Conservation (phyloP, 2,888 invertebrate species). For the Polydrusus tereticollis region DNA sequence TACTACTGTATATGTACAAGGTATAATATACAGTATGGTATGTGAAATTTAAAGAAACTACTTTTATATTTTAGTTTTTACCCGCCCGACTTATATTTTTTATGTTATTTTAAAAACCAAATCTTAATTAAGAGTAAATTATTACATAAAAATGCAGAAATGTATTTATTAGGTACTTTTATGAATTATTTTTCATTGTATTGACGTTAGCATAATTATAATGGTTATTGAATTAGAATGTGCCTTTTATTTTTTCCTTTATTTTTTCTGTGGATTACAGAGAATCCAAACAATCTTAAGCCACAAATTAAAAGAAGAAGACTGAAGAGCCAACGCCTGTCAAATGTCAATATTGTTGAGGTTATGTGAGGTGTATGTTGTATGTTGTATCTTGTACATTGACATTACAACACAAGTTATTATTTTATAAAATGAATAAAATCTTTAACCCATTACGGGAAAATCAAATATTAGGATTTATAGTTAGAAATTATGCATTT, state of each 20-base stretch:
- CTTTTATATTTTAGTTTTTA: conserved; percentile 21
- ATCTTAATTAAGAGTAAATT: conserved; percentile 19
- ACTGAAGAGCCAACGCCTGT: not conserved
- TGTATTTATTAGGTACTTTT: conserved; percentile 2
- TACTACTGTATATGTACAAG: too few species aligned
- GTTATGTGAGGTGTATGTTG: not conserved
- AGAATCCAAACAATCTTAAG: too few species aligned
- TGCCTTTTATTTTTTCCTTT: not conserved
- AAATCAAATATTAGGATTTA: not conserved
- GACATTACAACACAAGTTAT: not conserved
- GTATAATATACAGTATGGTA: too few species aligned
- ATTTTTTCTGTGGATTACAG: not conserved
- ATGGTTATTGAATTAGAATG: conserved; percentile 6
- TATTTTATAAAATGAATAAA: conserved; percentile 34
- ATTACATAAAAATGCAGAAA: conserved; percentile 8
- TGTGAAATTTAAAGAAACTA: too few species aligned
- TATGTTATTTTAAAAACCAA: conserved; percentile 1
- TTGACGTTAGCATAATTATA: not conserved
- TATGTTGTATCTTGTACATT: too few species aligned
- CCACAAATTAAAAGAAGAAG: not conserved
- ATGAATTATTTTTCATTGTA: conserved; percentile 16
- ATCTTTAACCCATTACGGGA: conserved; percentile 8
- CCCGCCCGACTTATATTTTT: not conserved
- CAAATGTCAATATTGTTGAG: not conserved
- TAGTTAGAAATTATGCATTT: conserved; percentile 68